phyloP scores from a whole-genome alignment of 2,888 invertebrate genomes.

The Drosophila pseudotakahashii region DNA sequence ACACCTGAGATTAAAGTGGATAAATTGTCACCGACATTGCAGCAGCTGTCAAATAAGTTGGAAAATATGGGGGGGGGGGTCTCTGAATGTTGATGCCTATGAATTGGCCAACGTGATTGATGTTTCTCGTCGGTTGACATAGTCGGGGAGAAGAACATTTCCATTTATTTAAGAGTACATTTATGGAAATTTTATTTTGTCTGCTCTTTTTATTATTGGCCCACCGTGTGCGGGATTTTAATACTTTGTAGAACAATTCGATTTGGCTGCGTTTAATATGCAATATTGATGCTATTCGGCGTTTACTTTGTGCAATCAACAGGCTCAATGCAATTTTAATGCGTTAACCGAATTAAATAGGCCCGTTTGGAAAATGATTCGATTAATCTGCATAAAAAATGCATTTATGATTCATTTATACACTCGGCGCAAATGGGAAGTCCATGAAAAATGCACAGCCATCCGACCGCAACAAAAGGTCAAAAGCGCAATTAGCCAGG shows the following conservation, averaged over 20 bases:
- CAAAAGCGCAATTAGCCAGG: conserved; percentile 31
- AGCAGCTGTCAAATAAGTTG: conserved; percentile 56
- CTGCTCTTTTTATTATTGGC: no score
- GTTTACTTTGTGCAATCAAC: conserved; percentile 40
- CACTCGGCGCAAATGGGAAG: conserved; percentile 26
- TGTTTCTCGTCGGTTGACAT: conserved; percentile 9
- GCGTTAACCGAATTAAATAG: conserved; percentile 25
- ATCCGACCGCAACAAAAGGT: conserved; percentile 37
- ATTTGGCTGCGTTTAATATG: conserved; percentile 25
- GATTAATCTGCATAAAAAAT: conserved; percentile 41
- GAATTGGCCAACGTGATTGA: conserved; percentile 35
- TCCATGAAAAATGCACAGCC: conserved; percentile 24
- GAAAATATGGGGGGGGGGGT: conserved; percentile 25
- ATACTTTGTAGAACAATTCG: conserved; percentile 9
- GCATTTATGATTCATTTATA: neutral
- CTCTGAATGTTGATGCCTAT: neutral
- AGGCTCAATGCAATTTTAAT: conserved; percentile 40
- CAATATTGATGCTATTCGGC: conserved; percentile 23
- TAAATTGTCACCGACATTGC: conserved; percentile 43
- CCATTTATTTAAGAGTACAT: conserved; percentile 4
- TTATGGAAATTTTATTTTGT: neutral
- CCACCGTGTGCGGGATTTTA: neutral
- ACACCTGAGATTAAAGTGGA: conserved; percentile 45
- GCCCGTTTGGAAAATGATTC: conserved; percentile 37
- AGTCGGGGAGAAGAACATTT: conserved; percentile 3